Evolutionary conservation across 2,797 vertebrate genomes (phyloP), one percentile per base, ranked within the genome.

Genomic region (Danio aesculapii): DNA sequence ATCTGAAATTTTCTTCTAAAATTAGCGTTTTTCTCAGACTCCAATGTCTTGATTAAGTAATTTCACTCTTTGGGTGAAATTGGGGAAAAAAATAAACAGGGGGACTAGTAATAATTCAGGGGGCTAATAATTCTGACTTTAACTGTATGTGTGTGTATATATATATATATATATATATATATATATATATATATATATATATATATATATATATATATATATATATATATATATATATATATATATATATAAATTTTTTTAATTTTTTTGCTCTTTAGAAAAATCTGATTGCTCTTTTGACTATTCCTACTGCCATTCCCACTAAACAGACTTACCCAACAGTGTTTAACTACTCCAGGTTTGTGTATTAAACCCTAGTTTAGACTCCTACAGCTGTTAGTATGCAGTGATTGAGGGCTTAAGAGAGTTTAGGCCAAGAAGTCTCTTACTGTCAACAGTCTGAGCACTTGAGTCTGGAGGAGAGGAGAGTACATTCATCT

Each of bases 381-480:
- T 71, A 49, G 75, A 39, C 53, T 19, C n/a, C 53, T 8, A 67
- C 52, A 84, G 72, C 83, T 79, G 81, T 85, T 84, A 69, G 82
- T 41, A 59, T 72, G 57, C 58, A 79, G 52, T 84, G 86, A 88
- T 88, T 89, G 86, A 86, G 86, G 85, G 89, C 89, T 89, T 91
- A 89, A 84, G 77, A 76, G 67, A 84, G 86, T 91, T 90, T 87
- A 90, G 85, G 81, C 85, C 63, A 70, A 89, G 61, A 85, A 84
- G 58, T 64, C 77, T 83, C 44, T 82, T 87, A 85, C 76, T 84
- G 85, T 83, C 86, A 89, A 89, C 87, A 88, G 50, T 14, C 5
- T 84, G 84, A 91, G 86, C 88, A 86, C 84, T 91, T 89, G 88
- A 92, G 91, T 90, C 85, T 68, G 46, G 84, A 84, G 30, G 30